phyloP scores from a whole-genome alignment of 2,113 vertebrate species.

The Onychostruthus taczanowskii region DNA sequence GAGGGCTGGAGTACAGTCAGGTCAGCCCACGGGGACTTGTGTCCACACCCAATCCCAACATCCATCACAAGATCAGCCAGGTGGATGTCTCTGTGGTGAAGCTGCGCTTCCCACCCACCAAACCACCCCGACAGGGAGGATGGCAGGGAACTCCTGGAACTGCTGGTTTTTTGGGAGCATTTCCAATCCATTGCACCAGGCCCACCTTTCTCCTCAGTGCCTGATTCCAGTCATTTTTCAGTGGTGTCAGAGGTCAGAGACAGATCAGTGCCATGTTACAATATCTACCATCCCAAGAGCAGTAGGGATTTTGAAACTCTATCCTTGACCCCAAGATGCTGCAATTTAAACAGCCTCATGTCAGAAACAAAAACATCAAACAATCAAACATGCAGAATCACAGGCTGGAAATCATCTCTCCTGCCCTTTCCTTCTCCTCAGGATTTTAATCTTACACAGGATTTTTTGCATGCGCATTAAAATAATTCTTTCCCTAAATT shows the following conservation, averaged over 20 bases:
- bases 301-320: not conserved
- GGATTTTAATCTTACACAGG: not conserved
- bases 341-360: not conserved
- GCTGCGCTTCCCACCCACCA: not conserved
- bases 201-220: not conserved
- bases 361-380: not conserved
- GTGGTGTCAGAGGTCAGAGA: accelerated
- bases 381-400: not conserved
- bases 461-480: not conserved
- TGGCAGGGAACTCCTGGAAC: not conserved
- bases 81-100: accelerated
- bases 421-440: not conserved
- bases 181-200: not conserved
- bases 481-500: not conserved
- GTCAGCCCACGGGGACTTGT: not conserved
- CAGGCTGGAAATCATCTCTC: not conserved
- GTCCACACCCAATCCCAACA: not conserved
- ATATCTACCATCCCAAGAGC: not conserved
- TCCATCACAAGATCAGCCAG: not conserved
- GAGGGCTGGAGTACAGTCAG: not conserved
- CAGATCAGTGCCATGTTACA: not conserved
- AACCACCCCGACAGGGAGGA: not conserved
- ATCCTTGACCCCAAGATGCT: not conserved
- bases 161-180: not conserved
- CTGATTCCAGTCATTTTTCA: not conserved